Evolutionary conservation across 2,888 invertebrate species (phyloP), one percentile per base, ranked within the genome.

Genomic region (Laothoe populi): DNA sequence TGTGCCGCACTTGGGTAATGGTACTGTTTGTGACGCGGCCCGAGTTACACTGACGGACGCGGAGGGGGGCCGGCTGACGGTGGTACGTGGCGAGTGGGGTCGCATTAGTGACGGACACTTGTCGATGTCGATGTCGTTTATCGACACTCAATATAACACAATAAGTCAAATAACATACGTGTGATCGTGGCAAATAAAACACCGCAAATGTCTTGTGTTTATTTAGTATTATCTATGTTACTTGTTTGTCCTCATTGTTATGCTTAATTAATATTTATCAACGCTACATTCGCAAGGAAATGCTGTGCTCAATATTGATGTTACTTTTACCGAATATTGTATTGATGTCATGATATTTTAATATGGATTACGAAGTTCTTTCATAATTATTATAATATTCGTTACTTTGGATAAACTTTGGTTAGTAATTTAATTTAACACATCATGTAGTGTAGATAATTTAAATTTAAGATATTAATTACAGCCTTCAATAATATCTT

Each of bases 11-110:
- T 63, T 59, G 60, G 38, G 70, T 72, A 71, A 40, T 40, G 77
- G 75, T 78, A 77, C 83, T 78, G 67, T 73, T 72, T 71, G 74
- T 74, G 70, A 70, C 79, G 84, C 83, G 83, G 79, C 73, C 75
- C 74, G 80, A 79, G 76, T 76, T 77, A 77, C 77, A 77, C 76
- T 71, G 72, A 60, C 70, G 71, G 66, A 65, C 71, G 75, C 72
- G 76, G 78, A 75, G 86, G 82, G 87, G 86, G 85, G 83, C 74
- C 77, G 26, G 7, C 26, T 7, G 7, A 3, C 73, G 79, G 72
- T 74, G 73, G 74, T 74, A 64, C 63, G 68, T 66, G 68, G 65
- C 73, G 72, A 81, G 81, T 81, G 80, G 83, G 79, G 83, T 77
- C 81, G 76, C 70, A 49, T 48, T 83, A 87, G 87, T 83, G 88